phyloP scores from a whole-genome alignment of 2,113 vertebrate species.

The Speoplatyrhinus poulsoni region DNA sequence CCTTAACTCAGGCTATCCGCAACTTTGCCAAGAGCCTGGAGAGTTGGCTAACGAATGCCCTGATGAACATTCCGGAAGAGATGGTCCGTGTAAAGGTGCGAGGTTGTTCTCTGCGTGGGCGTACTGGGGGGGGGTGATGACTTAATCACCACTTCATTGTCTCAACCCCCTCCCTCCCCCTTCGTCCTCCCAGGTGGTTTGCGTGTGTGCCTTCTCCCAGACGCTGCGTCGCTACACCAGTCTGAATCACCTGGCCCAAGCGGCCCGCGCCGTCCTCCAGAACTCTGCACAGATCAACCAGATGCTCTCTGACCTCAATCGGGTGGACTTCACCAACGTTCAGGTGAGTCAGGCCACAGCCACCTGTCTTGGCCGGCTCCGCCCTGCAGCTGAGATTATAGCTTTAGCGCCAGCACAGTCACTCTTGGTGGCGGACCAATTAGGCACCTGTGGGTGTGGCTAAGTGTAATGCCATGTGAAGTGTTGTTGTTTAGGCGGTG shows the following conservation, averaged over 20 bases:
- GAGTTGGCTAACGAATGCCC: constrained; percentile 87
- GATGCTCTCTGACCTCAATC: constrained; percentile 92
- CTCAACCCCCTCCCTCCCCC: neutral
- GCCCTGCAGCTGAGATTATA: neutral
- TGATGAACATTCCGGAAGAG: constrained; percentile 94
- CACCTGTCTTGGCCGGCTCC: neutral
- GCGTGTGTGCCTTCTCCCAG: constrained; percentile 86
- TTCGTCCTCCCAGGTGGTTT: constrained; percentile 78
- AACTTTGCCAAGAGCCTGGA: constrained; percentile 95
- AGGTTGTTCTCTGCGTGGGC: neutral
- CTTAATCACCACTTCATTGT: neutral
- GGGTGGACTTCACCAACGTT: constrained; percentile 91
- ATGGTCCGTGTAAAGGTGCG: constrained; percentile 89
- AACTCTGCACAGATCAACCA: constrained; percentile 91
- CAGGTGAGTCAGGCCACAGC: constrained; percentile 66
- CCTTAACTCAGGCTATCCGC: constrained; percentile 94
- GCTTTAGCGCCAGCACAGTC: too few species aligned
- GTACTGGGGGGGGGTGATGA: neutral
- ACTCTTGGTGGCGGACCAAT: too few species aligned
- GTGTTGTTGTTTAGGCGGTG: too few species aligned
- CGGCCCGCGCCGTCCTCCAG: constrained; percentile 87
- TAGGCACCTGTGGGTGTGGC: too few species aligned
- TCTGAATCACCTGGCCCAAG: constrained; percentile 89
- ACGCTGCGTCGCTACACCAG: constrained; percentile 89
- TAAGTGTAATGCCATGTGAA: too few species aligned